phyloP scores from a whole-genome alignment of 2,888 invertebrate species.

The Noctua janthe region DNA sequence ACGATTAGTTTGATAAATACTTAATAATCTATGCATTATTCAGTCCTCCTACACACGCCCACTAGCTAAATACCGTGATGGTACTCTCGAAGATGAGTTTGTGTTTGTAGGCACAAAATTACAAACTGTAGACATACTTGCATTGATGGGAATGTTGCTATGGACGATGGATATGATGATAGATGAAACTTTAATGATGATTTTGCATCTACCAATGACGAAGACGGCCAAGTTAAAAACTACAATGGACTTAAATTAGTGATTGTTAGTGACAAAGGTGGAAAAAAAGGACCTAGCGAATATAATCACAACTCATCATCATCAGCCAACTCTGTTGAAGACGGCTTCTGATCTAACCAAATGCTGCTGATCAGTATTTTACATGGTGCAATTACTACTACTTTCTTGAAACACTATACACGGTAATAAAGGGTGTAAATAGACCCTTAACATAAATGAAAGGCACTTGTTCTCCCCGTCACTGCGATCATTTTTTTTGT shows the following conservation, averaged over 20 bases:
- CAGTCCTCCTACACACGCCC: constrained; percentile 64
- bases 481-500: no score
- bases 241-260: not conserved
- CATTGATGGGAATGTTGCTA: not conserved
- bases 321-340: not conserved
- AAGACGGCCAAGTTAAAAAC: no score
- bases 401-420: not conserved
- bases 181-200: not conserved
- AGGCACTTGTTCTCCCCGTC: no score
- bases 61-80: constrained; percentile 45
- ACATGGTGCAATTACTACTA: not conserved
- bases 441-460: no score
- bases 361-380: not conserved
- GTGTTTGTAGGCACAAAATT: constrained; percentile 26
- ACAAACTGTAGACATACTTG: not conserved
- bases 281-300: not conserved
- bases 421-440: not conserved
- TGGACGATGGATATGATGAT: not conserved
- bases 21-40: constrained; percentile 61
- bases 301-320: not conserved
- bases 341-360: not conserved
- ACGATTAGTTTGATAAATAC: constrained; percentile 65
- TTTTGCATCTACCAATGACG: not conserved
- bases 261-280: not conserved
- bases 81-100: constrained; percentile 29